Conservation (phyloP, 2,888 invertebrate genomes). For the Parascotia fuliginaria region DNA sequence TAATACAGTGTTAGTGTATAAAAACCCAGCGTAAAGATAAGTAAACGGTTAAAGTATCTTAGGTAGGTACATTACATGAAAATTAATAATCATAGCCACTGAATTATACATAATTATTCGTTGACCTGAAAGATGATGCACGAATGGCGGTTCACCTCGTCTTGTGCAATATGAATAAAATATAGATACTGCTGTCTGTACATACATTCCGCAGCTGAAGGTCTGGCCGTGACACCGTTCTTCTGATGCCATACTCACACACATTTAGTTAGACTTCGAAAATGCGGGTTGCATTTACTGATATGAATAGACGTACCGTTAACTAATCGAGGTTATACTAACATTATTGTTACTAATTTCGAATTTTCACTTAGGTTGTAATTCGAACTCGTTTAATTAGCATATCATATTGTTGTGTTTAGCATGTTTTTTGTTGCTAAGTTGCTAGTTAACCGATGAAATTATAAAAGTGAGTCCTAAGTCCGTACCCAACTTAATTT, state of each 20-base stretch:
- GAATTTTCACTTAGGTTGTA: background rate
- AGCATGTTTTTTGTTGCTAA: too few relatives aligned
- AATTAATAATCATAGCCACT: too few relatives aligned
- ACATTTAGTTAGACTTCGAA: conserved; percentile 31
- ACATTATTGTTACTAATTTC: background rate
- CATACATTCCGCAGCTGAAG: conserved; percentile 59
- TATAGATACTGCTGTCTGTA: conserved; percentile 49
- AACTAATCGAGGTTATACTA: background rate
- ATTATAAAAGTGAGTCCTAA: too few relatives aligned
- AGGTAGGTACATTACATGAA: background rate
- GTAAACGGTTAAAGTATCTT: too few relatives aligned
- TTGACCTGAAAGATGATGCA: conserved; percentile 51
- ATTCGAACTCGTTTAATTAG: too few relatives aligned
- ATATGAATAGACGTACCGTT: background rate
- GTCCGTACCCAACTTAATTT: too few relatives aligned
- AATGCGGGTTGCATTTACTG: conserved; percentile 21
- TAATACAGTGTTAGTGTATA: too few relatives aligned
- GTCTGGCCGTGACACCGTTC: conserved; percentile 72
- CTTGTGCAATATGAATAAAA: conserved; percentile 62
- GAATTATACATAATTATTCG: conserved; percentile 26
- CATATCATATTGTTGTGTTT: too few relatives aligned
- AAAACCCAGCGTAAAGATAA: too few relatives aligned
- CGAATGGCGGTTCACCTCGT: conserved; percentile 56
- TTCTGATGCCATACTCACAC: conserved; percentile 50
- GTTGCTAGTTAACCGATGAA: too few relatives aligned